phyloP scores from a whole-genome alignment of 2,113 vertebrate genomes.

The Aleadryas rufinucha region DNA sequence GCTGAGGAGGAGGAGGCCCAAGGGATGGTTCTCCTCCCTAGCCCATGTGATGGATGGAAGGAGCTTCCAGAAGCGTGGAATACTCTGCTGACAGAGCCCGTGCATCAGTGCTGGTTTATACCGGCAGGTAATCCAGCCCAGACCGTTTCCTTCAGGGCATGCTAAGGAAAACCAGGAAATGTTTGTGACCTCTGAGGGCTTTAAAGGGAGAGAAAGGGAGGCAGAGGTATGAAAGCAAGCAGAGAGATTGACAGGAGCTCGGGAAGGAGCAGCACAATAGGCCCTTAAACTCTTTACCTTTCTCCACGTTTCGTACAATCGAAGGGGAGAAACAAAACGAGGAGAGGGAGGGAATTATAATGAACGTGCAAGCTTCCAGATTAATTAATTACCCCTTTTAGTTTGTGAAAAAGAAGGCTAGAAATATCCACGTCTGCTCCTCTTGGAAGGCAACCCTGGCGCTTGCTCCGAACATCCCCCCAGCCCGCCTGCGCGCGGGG shows the following conservation, averaged over 20 bases:
- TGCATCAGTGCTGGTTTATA: neutral
- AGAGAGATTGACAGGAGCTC: neutral
- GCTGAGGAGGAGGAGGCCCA: neutral
- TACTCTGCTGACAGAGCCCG: neutral
- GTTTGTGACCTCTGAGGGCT: conserved; percentile 32
- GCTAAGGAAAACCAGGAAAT: conserved; percentile 41
- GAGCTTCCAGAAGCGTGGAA: neutral
- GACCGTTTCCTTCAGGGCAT: neutral
- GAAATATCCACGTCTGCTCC: conserved; percentile 19
- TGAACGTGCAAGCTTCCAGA: neutral
- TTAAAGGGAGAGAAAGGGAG: neutral
- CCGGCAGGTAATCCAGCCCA: neutral
- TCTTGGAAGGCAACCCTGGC: conserved; percentile 30
- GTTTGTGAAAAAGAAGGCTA: neutral
- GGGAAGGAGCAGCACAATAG: neutral
- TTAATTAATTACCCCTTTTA: conserved; percentile 53
- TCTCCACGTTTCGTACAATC: neutral
- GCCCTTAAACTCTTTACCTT: neutral
- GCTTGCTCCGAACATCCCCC: neutral
- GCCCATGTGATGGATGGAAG: neutral
- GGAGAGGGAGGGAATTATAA: neutral
- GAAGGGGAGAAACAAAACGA: neutral
- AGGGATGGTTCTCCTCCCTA: neutral
- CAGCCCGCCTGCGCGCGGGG: neutral
- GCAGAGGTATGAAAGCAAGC: neutral